A percentile compares a stretch with the other conserved stretches of the same genome.
Evolutionary conservation across 2,888 invertebrate species (phyloP).

Genomic region (Tipula vernalis): DNA sequence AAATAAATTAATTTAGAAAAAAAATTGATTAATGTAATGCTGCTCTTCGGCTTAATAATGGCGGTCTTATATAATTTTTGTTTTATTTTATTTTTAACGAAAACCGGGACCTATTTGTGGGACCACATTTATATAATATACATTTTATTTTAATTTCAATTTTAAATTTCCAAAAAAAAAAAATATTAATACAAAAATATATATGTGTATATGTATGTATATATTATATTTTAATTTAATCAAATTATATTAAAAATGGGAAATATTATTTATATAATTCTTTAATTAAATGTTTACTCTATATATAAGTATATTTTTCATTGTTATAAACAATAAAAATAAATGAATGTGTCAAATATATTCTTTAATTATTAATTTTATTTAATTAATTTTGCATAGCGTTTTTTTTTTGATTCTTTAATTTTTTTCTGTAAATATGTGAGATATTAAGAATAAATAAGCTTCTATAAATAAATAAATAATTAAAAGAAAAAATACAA

Average conservation of each 20-base stretch:
- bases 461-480: neutral
- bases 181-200: neutral
- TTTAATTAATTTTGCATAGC: neutral
- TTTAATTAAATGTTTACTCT: neutral
- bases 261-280: neutral
- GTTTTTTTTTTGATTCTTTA: neutral
- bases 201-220: neutral
- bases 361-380: neutral
- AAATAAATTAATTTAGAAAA: neutral
- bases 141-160: neutral
- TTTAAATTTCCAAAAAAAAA: neutral
- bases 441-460: neutral
- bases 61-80: neutral
- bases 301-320: neutral
- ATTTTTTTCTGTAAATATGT: neutral
- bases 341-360: neutral
- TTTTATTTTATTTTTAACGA: neutral
- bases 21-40: neutral
- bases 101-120: neutral
- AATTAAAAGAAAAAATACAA: neutral
- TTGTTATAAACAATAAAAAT: neutral
- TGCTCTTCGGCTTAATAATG: neutral
- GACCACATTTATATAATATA: neutral
- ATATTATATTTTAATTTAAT: neutral
- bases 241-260: neutral